phyloP scores from a whole-genome alignment of 53 echinoderm and acorn worm genomes.

The Actinopyga echinites region DNA sequence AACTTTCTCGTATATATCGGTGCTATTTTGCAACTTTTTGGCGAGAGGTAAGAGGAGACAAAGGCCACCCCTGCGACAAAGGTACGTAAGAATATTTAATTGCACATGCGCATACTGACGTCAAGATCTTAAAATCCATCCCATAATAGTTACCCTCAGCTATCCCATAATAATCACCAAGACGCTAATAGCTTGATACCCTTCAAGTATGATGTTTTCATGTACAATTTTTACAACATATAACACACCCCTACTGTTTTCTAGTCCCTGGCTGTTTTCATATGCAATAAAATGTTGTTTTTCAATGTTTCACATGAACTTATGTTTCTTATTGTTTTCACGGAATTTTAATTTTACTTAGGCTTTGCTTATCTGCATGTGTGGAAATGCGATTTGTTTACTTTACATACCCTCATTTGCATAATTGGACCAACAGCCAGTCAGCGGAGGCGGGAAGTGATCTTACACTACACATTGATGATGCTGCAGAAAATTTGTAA shows the following conservation, averaged over 20 bases:
- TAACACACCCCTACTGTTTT: no score
- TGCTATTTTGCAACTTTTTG: not conserved
- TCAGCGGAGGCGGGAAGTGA: conserved; percentile 22
- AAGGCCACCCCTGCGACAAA: conserved; percentile 99
- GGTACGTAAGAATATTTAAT: conserved; percentile 91
- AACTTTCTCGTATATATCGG: conserved; percentile 19
- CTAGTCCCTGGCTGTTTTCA: no score
- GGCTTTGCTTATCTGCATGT: not conserved
- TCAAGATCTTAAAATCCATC: conserved; percentile 93
- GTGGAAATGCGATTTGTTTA: conserved; percentile 12
- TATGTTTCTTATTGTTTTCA: conserved; percentile 26
- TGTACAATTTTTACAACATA: no score
- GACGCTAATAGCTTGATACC: conserved; percentile 25
- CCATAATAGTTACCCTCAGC: conserved; percentile 97
- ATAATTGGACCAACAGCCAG: conserved; percentile 40
- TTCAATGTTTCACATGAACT: conserved; percentile 18
- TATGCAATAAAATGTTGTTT: no score
- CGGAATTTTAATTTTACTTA: conserved; percentile 18
- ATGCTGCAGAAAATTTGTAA: conserved; percentile 17
- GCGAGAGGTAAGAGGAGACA: conserved; percentile 56
- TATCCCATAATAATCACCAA: conserved; percentile 94
- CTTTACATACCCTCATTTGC: conserved; percentile 40
- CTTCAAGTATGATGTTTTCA: not conserved
- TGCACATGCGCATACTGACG: conserved; percentile 99
- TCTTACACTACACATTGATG: not conserved